These are phyloP conservation scores for Stenodema calcarata DNA, from an alignment of 2,888 invertebrate species.

Conservation along the genomic window DNA sequence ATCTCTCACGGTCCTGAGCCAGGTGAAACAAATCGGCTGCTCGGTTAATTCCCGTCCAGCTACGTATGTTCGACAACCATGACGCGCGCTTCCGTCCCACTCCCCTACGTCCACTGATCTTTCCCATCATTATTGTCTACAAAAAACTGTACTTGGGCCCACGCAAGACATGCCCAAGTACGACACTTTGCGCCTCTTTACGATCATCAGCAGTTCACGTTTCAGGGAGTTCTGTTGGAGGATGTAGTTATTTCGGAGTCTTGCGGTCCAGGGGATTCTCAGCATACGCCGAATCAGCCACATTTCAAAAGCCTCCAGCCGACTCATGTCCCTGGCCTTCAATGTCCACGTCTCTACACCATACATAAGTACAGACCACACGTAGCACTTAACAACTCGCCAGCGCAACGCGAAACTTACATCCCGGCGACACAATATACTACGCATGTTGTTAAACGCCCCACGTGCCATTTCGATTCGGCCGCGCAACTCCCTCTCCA, in stretches of 20 bases:
- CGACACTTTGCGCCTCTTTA: background rate
- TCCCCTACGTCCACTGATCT: background rate
- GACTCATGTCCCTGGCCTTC: background rate
- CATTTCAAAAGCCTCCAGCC: constrained; percentile 9
- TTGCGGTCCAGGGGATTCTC: background rate
- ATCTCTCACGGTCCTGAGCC: background rate
- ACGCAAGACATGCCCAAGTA: background rate
- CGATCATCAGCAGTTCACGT: background rate
- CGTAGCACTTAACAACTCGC: background rate
- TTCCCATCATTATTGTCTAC: background rate
- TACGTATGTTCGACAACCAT: background rate
- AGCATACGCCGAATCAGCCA: constrained; percentile 10
- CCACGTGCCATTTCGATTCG: no score
- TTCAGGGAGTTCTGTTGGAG: background rate
- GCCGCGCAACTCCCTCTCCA: background rate
- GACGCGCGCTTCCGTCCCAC: background rate
- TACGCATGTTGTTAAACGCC: background rate
- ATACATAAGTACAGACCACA: background rate
- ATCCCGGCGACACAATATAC: background rate
- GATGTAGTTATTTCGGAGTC: background rate
- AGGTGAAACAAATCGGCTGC: background rate
- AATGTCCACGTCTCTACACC: background rate
- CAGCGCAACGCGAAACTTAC: background rate
- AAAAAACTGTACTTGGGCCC: background rate
- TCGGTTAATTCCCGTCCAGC: background rate